Evolutionary conservation across 2,113 vertebrate genomes (phyloP).

Genomic region (Acanthisitta chloris): DNA sequence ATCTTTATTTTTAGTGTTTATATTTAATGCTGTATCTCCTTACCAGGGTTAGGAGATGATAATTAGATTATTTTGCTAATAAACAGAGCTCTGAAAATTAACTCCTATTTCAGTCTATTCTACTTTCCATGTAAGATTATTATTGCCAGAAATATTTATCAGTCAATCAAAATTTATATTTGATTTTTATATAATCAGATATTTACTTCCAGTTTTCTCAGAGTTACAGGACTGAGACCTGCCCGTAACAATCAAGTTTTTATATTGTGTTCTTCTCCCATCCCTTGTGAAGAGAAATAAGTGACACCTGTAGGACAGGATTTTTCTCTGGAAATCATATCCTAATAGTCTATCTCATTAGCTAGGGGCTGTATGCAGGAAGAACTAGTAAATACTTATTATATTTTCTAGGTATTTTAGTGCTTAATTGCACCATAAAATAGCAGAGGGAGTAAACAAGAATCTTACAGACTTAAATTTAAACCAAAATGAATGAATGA

Average conservation of each 20-base stretch:
- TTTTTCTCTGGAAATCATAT: background rate
- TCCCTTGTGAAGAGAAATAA: background rate
- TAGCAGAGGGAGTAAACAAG: background rate
- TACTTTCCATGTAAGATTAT: background rate
- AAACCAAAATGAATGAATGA: background rate
- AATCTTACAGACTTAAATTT: background rate
- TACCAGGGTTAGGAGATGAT: background rate
- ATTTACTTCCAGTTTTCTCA: background rate
- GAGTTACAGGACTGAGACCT: background rate
- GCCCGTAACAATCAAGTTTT: background rate
- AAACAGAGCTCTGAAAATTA: background rate
- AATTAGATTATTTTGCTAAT: background rate
- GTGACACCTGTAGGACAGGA: background rate
- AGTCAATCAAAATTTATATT: background rate
- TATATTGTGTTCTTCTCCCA: background rate
- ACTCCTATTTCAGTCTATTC: background rate
- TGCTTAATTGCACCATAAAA: background rate
- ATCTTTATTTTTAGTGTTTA: background rate
- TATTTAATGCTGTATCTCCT: background rate
- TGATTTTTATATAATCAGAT: background rate
- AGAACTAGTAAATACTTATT: background rate
- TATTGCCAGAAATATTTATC: background rate
- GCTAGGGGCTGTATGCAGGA: background rate
- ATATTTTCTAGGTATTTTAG: background rate
- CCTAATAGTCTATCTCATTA: background rate